phyloP scores from a whole-genome alignment of 2,113 vertebrate genomes.

The Corydoras maculifer region DNA sequence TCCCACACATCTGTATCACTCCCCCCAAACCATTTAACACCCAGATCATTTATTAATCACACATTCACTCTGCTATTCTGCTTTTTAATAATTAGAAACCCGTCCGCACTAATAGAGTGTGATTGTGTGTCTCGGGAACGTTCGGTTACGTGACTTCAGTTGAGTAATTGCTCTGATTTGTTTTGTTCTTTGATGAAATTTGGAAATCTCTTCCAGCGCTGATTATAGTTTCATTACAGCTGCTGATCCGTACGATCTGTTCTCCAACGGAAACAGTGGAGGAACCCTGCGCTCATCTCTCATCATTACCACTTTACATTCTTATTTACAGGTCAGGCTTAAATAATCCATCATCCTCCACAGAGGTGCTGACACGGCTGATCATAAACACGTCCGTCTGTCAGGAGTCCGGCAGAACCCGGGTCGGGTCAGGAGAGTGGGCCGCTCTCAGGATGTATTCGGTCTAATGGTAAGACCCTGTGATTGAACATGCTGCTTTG shows the following conservation, averaged over 20 bases:
- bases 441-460: too few species aligned
- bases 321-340: too few species aligned
- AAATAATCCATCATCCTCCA: too few species aligned
- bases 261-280: constrained; percentile 9
- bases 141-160: background rate
- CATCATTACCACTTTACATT: constrained; percentile 23
- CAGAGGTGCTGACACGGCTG: too few species aligned
- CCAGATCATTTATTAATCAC: background rate
- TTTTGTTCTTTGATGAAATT: constrained; percentile 13
- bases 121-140: background rate
- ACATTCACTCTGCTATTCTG: background rate
- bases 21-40: background rate
- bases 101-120: background rate
- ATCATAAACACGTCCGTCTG: background rate
- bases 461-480: too few species aligned
- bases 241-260: constrained; percentile 4
- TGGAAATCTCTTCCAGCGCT: background rate
- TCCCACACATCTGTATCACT: constrained; percentile 5
- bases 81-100: background rate
- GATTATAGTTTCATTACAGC: constrained; percentile 9
- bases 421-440: background rate
- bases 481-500: too few species aligned
- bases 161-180: constrained; percentile 12
- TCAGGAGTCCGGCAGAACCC: background rate
- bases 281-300: constrained; percentile 11